Conservation (phyloP, 2,888 invertebrate genomes). For the Tethea ocularis region DNA sequence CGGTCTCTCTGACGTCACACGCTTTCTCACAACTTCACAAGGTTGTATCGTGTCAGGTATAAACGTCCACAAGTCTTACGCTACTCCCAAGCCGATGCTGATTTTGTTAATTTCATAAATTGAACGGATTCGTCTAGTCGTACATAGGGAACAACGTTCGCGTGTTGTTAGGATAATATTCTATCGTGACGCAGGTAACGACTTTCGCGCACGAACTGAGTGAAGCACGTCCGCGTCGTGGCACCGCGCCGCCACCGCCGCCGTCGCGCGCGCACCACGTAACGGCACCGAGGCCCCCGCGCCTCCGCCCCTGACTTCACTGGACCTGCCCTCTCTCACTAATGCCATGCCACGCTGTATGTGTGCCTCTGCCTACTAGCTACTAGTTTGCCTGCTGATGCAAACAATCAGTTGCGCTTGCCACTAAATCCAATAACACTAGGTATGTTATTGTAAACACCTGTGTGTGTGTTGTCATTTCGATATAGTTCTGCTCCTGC, state of each 20-base stretch:
- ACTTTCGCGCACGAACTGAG: conserved; percentile 84
- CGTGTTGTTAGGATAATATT: conserved; percentile 70
- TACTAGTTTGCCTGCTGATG: too few species aligned
- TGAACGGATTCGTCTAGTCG: conserved; percentile 55
- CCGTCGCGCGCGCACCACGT: conserved; percentile 71
- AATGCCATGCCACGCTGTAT: conserved; percentile 28
- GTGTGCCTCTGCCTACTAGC: conserved; percentile 12
- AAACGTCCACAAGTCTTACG: conserved; percentile 35
- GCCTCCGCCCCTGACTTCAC: conserved; percentile 45
- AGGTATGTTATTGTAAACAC: conserved; percentile 15
- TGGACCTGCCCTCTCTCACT: conserved; percentile 42
- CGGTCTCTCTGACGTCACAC: conserved; percentile 80
- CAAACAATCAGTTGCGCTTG: conserved; percentile 12
- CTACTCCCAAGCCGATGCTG: conserved; percentile 42
- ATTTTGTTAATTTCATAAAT: conserved; percentile 47
- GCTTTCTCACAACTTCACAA: conserved; percentile 76
- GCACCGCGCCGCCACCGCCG: conserved; percentile 51
- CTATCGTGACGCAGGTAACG: conserved; percentile 77
- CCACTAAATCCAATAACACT: conserved; percentile 14
- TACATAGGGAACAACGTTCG: conserved; percentile 58
- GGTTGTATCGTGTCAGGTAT: conserved; percentile 52
- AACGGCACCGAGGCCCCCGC: conserved; percentile 68
- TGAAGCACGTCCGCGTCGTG: conserved; percentile 83
- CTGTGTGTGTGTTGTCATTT: conserved; percentile 17
- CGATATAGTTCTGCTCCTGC: conserved; percentile 26